Evolutionary conservation across 1,140 invertebrate genomes (phyloP).

Genomic region (Oryctes rhinoceros): DNA sequence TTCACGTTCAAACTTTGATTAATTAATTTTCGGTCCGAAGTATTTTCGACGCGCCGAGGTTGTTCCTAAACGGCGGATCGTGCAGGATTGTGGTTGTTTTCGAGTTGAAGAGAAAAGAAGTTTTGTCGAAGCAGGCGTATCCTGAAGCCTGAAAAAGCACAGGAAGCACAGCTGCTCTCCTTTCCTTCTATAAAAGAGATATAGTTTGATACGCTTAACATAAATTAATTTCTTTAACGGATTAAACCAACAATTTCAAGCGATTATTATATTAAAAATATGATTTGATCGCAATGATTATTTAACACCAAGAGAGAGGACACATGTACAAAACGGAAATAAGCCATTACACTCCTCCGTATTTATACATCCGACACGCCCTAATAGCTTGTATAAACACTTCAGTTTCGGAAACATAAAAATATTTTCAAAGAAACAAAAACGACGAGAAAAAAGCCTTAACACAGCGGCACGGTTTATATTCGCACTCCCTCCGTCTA

Average conservation of each 20-base stretch:
- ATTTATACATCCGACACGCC: conserved; percentile 23
- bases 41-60: background rate
- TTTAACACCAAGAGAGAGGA: background rate
- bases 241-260: too few species aligned
- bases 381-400: background rate
- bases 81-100: background rate
- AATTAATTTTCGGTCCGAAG: background rate
- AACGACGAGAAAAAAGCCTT: background rate
- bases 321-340: conserved; percentile 15
- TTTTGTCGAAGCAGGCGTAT: background rate
- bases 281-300: background rate
- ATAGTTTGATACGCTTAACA: background rate
- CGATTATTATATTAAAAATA: too few species aligned
- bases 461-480: background rate
- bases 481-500: background rate
- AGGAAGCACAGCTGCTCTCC: background rate
- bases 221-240: too few species aligned
- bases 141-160: conserved; percentile 16
- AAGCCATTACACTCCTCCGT: background rate
- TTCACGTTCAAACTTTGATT: conserved; percentile 9
- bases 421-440: conserved; percentile 28
- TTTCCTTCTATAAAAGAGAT: background rate
- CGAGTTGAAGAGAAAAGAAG: background rate
- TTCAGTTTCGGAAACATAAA: conserved; percentile 32
- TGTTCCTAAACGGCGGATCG: background rate